phyloP scores from a whole-genome alignment of 2,797 vertebrate species.

The Podargus strigoides region DNA sequence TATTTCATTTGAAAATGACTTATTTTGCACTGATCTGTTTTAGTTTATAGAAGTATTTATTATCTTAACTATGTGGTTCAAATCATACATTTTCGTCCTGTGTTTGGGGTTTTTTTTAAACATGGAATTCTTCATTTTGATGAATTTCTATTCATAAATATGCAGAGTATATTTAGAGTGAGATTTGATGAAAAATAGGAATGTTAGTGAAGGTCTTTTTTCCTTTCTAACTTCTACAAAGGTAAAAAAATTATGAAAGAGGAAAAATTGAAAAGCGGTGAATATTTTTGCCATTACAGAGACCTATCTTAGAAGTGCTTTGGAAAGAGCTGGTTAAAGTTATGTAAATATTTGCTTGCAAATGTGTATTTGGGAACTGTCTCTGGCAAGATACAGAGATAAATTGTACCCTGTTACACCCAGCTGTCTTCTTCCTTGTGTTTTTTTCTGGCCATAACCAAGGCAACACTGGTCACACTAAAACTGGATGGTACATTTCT shows the following conservation, averaged over 20 bases:
- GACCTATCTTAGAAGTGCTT: background rate
- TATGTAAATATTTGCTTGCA: background rate
- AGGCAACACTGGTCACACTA: background rate
- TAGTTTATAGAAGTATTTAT: background rate
- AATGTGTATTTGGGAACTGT: background rate
- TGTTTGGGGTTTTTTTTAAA: background rate
- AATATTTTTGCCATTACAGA: background rate
- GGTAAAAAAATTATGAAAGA: background rate
- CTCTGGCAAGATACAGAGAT: background rate
- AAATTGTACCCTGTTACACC: background rate
- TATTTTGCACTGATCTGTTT: background rate
- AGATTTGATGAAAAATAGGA: background rate
- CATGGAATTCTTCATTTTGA: background rate
- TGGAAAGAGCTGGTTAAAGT: background rate
- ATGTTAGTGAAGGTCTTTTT: background rate
- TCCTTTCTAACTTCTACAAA: background rate
- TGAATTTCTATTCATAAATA: background rate
- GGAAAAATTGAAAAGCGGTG: background rate
- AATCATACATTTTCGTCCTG: accelerated
- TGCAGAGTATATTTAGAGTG: background rate
- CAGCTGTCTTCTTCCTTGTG: background rate
- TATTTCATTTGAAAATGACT: background rate
- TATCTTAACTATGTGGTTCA: background rate
- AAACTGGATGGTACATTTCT: background rate
- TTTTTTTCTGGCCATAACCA: background rate